Evolutionary conservation across 2,113 vertebrate genomes (phyloP).

Genomic region (Oryzias woworae): DNA sequence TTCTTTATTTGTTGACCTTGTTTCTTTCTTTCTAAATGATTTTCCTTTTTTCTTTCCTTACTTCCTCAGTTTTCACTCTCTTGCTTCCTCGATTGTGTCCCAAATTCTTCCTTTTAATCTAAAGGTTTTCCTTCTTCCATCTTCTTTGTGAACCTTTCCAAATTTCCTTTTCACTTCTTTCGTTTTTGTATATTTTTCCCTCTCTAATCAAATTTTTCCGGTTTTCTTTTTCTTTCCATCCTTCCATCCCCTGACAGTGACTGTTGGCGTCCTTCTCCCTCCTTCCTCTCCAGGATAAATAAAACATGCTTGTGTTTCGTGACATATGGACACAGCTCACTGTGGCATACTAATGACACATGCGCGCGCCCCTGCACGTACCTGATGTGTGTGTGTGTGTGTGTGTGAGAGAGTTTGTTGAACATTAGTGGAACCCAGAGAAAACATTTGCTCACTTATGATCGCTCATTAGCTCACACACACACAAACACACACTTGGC

Average conservation of each 20-base stretch:
- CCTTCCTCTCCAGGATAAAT: constrained; percentile 61
- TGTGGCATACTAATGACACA: constrained; percentile 74
- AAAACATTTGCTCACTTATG: constrained; percentile 75
- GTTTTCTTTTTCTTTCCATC: constrained; percentile 14
- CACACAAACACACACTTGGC: constrained; percentile 48
- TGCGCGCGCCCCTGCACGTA: constrained; percentile 49
- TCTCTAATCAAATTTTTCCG: constrained; percentile 7
- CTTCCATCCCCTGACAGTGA: constrained; percentile 33
- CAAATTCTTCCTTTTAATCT: no score
- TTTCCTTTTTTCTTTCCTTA: background rate
- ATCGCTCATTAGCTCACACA: constrained; percentile 62
- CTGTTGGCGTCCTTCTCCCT: constrained; percentile 37
- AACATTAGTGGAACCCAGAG: constrained; percentile 70
- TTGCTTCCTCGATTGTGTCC: no score
- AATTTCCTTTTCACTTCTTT: background rate
- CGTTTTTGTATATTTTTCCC: background rate
- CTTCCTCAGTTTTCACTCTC: no score
- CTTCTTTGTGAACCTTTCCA: no score
- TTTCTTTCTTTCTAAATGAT: no score
- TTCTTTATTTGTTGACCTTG: no score
- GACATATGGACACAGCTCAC: constrained; percentile 75
- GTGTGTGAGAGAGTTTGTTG: constrained; percentile 51
- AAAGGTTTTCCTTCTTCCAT: no score
- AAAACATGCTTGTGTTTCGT: constrained; percentile 74
- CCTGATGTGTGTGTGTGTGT: constrained; percentile 16